phyloP scores from a whole-genome alignment of 2,888 invertebrate species.

The Acronicta aceris region DNA sequence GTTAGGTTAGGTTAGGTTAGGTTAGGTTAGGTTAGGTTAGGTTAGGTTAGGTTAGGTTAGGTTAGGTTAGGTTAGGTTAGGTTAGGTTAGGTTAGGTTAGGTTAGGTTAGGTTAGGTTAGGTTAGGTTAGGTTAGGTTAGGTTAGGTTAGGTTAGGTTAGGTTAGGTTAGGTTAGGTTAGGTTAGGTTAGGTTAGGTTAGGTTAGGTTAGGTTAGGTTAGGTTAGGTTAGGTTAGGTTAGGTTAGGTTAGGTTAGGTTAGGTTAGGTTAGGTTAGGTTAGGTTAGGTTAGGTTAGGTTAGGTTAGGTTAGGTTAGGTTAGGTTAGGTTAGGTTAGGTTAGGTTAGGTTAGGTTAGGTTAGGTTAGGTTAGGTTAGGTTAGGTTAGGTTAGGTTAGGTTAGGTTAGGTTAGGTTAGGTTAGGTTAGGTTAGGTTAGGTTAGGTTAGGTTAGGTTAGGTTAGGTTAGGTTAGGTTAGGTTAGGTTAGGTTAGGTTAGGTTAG shows the following conservation, averaged over 20 bases:
- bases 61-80: no score
- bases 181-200: no score
- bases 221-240: neutral
- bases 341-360: constrained; percentile 13
- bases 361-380: neutral
- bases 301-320: constrained; percentile 32
- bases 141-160: no score
- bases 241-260: constrained; percentile 1
- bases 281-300: constrained; percentile 14
- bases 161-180: no score
- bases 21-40: no score
- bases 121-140: no score
- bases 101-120: no score
- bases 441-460: constrained; percentile 38
- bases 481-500: constrained; percentile 41
- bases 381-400: constrained; percentile 36
- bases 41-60: no score
- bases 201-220: constrained; percentile 8
- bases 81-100: no score
- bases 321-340: constrained; percentile 36
- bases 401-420: constrained; percentile 29
- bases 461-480: constrained; percentile 38
- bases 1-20: no score
- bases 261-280: neutral
- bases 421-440: constrained; percentile 32